Base-by-base conservation (phyloP, 2,113 vertebrate species). In the Sebastes fasciatus region DNA sequence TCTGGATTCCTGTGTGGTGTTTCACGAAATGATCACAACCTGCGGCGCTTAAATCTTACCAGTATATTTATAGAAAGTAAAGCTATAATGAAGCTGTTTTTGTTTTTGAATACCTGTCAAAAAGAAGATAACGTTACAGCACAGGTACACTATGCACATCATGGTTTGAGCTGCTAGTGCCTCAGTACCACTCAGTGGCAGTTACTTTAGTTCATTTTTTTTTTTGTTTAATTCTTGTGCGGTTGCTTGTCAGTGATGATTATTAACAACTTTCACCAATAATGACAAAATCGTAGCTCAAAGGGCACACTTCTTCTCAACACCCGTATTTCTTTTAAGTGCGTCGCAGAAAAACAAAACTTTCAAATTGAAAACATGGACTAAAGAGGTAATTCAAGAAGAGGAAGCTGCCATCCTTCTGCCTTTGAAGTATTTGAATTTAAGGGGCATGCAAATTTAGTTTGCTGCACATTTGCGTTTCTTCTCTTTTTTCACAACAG, bases 21-120 rank as follows among this genome's bases (percentile, higher is more conserved):
- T 79, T 74, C 58, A 61, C 34, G n/a, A 43, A 82, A 60, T 48
- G 21, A 78, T 57, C 45, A n/a, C 43, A 80, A 58, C 54, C 76
- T 26, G 66, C 69, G 42, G 57, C 49, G 12, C 78, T 63, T 54
- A n/a, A 83, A 58, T 72, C 40, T 14, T 43, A 43, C 21, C 14
- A 51, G 49, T 52, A 60, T 51, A 63, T 79, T 23, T 8, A 52
- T 26, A 19, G 49, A 75, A 60, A 77, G 58, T 17, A 63, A 77
- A 73, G 34, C 8, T 51, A 2, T 26, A 74, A 57, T 67, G 43
- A 40, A 64, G 4, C 12, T 48, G n/a, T 46, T 51, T 34, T 49
- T 55, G 11, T 57, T 45, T 73, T 48, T 43, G 10, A 60, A 67
- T 17, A 46, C 68, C 34, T 73, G 45, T 71, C 45, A 68, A 17